A percentile compares a stretch with the other conserved stretches of the same genome.
Evolutionary conservation across 2,888 invertebrate species (phyloP).

Genomic region (Drosophila mulleri): DNA sequence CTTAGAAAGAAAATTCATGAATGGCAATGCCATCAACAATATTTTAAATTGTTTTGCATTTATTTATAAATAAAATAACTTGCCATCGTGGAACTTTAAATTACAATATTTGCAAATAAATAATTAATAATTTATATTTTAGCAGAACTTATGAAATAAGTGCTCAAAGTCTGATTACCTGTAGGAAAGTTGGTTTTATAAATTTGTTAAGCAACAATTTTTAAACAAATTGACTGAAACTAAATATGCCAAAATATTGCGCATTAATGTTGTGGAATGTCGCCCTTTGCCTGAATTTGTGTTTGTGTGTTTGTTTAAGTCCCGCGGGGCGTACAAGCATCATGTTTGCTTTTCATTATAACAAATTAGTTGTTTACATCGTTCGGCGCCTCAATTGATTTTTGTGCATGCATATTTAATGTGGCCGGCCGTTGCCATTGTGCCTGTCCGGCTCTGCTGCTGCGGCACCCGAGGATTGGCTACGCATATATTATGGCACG

Average conservation of each 20-base stretch:
- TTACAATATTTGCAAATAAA: no score
- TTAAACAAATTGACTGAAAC: not conserved
- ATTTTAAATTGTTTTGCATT: no score
- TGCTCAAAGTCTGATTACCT: no score
- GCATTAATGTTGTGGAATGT: not conserved
- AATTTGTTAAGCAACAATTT: no score
- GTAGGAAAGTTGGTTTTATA: no score
- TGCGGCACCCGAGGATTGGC: not conserved
- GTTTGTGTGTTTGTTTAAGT: conserved; percentile 8
- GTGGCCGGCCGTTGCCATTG: conserved; percentile 24
- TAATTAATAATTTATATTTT: no score
- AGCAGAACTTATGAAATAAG: no score
- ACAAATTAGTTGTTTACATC: conserved; percentile 61
- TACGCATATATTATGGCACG: conserved; percentile 2
- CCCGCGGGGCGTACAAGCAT: conserved; percentile 26
- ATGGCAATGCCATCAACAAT: no score
- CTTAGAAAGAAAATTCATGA: no score
- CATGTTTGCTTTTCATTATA: conserved; percentile 63
- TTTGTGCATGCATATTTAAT: conserved; percentile 61
- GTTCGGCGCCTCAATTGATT: conserved; percentile 48
- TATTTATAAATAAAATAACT: no score
- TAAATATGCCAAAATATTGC: not conserved
- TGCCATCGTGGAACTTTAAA: no score
- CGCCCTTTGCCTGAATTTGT: not conserved
- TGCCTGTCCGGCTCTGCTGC: conserved; percentile 6